These are phyloP conservation scores for Buphagus erythrorhynchus DNA, from an alignment of 2,797 vertebrate species.

Conservation along the genomic window DNA sequence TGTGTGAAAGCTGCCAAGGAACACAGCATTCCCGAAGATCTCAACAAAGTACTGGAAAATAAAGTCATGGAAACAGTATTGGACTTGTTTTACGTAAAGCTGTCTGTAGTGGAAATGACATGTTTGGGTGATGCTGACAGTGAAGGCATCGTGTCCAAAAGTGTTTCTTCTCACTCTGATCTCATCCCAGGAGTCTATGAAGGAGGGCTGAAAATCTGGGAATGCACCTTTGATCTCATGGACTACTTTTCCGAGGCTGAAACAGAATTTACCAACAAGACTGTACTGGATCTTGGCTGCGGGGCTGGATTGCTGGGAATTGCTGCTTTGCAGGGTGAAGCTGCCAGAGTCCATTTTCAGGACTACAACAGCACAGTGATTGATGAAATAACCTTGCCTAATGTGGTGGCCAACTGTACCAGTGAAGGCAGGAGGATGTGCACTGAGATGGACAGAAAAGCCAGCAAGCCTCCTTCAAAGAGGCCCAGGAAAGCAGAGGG, in stretches of 20 bases:
- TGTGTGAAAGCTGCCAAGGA: slow-evolving; percentile 63
- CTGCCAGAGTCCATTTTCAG: slow-evolving; percentile 89
- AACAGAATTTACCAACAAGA: slow-evolving; percentile 81
- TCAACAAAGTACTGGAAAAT: slow-evolving; percentile 60
- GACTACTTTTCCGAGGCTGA: slow-evolving; percentile 81
- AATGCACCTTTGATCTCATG: slow-evolving; percentile 94
- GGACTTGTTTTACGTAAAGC: neutral
- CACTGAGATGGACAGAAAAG: neutral
- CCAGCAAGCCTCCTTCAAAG: slow-evolving; percentile 33
- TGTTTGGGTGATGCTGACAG: neutral
- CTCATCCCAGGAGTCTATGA: slow-evolving; percentile 95
- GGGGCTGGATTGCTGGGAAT: slow-evolving; percentile 93
- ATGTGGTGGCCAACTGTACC: slow-evolving; percentile 82
- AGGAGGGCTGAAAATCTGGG: slow-evolving; percentile 98
- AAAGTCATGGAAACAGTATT: slow-evolving; percentile 54
- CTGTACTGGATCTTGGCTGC: slow-evolving; percentile 92
- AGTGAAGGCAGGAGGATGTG: neutral
- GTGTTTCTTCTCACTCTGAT: slow-evolving; percentile 85
- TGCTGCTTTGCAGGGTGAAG: slow-evolving; percentile 83
- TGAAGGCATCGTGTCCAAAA: slow-evolving; percentile 83
- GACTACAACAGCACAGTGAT: slow-evolving; percentile 96
- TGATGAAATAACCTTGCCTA: slow-evolving; percentile 90
- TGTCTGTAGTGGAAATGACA: slow-evolving; percentile 16
- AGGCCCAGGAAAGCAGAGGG: slow-evolving; percentile 16
- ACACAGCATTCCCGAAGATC: slow-evolving; percentile 67